phyloP scores from a whole-genome alignment of 2,113 vertebrate genomes.

The Aldabrachelys gigantea region DNA sequence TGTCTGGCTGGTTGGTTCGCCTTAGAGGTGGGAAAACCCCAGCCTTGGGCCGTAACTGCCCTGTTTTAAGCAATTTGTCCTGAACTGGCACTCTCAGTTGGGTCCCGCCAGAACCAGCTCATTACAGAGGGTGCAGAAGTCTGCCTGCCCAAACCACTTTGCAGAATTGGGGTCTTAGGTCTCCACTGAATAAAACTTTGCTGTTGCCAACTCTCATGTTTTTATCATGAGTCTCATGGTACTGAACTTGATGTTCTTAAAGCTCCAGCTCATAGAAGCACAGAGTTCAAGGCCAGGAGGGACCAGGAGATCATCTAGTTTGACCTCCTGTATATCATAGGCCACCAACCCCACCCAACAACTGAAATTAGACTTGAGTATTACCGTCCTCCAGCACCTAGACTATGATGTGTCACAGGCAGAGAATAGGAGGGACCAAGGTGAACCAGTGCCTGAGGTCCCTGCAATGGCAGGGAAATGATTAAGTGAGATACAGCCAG shows the following conservation, averaged over 20 bases:
- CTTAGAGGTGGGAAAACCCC: too few relatives aligned
- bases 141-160: not conserved
- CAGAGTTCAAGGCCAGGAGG: rapidly evolving
- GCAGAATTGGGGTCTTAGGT: not conserved
- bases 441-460: not conserved
- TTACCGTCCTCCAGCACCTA: not conserved
- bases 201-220: not conserved
- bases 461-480: not conserved
- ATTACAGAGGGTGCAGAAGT: not conserved
- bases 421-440: not conserved
- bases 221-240: not conserved
- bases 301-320: not conserved
- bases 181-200: not conserved
- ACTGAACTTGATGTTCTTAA: not conserved
- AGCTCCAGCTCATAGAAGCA: not conserved
- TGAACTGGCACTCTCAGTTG: too few relatives aligned
- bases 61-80: too few relatives aligned
- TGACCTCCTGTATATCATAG: not conserved
- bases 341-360: too few relatives aligned
- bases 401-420: not conserved
- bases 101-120: too few relatives aligned
- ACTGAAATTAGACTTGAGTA: not conserved
- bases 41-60: too few relatives aligned
- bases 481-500: not conserved
- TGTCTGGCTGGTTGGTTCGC: too few relatives aligned